phyloP scores from a whole-genome alignment of 2,888 invertebrate species.

The Bombyx huttoni region DNA sequence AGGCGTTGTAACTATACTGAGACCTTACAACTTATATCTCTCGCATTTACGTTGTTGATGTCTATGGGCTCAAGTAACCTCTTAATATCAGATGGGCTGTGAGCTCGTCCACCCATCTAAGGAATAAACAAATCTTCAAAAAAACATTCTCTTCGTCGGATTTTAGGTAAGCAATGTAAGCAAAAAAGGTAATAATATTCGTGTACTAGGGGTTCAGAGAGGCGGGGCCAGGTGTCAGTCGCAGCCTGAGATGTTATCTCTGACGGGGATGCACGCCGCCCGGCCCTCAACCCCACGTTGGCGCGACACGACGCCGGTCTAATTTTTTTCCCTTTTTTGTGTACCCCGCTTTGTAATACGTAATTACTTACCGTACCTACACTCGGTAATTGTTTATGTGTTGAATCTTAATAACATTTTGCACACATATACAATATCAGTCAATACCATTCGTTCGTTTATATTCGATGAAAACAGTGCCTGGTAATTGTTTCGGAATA shows the following conservation, averaged over 20 bases:
- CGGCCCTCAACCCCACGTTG: constrained; percentile 11
- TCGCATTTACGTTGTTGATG: no score
- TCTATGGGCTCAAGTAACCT: no score
- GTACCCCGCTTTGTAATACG: not conserved
- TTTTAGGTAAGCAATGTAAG: constrained; percentile 11
- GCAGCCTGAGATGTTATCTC: constrained; percentile 61
- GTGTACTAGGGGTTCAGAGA: constrained; percentile 32
- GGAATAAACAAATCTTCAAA: no score
- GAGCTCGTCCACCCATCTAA: no score
- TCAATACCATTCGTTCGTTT: no score
- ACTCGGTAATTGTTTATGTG: not conserved
- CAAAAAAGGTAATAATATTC: constrained; percentile 27
- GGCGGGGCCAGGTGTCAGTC: constrained; percentile 66
- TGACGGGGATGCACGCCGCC: constrained; percentile 27
- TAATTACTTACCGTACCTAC: not conserved
- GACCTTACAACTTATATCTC: no score
- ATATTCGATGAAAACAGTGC: no score
- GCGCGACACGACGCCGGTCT: not conserved
- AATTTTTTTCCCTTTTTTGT: not conserved
- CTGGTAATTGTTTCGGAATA: no score
- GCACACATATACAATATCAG: no score
- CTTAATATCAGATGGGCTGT: no score
- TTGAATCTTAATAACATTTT: not conserved
- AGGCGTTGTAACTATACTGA: no score
- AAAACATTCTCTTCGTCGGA: not conserved